Conservation (phyloP, 1,140 invertebrate species). For the Saccostrea echinata region DNA sequence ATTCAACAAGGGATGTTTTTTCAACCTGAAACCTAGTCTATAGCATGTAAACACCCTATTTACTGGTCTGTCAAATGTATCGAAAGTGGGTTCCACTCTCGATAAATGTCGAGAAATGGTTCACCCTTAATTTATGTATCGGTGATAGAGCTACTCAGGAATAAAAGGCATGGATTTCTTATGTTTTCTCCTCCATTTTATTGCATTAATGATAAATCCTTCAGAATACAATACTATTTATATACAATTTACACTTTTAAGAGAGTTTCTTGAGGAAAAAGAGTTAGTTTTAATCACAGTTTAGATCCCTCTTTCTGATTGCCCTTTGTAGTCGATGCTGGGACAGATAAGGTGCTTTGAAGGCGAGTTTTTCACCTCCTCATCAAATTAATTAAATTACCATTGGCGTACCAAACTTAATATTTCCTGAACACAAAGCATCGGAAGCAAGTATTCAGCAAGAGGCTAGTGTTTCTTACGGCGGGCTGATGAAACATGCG, state of each 20-base stretch:
- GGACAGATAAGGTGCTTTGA: constrained; percentile 17
- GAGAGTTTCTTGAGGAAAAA: background rate
- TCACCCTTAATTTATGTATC: no score
- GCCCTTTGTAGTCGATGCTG: background rate
- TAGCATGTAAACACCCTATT: constrained; percentile 10
- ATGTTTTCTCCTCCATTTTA: no score
- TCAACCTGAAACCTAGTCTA: background rate
- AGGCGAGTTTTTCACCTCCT: constrained; percentile 27
- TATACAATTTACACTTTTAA: background rate
- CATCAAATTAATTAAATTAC: constrained; percentile 36
- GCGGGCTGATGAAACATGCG: background rate
- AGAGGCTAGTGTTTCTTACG: background rate
- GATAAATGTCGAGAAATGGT: no score
- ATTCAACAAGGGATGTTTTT: constrained; percentile 30
- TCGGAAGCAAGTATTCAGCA: background rate
- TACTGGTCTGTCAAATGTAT: constrained; percentile 5
- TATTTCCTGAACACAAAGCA: constrained; percentile 7
- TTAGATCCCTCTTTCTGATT: background rate
- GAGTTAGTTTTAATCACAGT: background rate
- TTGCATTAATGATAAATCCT: no score
- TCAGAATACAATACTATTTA: background rate
- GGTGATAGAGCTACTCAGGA: no score
- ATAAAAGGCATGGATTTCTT: no score
- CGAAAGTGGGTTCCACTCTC: background rate
- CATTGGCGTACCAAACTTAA: constrained; percentile 9